phyloP scores from a whole-genome alignment of 2,888 invertebrate genomes.

The Athetis lepigone region DNA sequence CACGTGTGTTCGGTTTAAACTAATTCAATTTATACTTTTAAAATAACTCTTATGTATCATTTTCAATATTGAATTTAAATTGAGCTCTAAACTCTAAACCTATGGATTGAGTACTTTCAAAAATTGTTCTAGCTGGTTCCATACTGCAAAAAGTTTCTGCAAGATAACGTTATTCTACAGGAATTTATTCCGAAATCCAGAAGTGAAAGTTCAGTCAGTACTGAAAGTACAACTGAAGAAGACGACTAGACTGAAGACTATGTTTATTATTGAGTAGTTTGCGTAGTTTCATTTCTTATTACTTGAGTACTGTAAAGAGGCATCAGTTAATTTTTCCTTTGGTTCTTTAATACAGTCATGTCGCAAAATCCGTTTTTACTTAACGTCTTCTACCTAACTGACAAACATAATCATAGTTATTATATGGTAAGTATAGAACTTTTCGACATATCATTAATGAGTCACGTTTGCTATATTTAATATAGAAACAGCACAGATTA shows the following conservation, averaged over 20 bases:
- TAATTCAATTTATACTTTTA: too few relatives aligned
- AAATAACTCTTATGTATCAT: too few relatives aligned
- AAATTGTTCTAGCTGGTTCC: constrained; percentile 75
- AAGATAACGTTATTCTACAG: constrained; percentile 76
- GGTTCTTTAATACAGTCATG: background rate
- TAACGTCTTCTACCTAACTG: background rate
- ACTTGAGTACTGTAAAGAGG: too few relatives aligned
- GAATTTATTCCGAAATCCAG: constrained; percentile 59
- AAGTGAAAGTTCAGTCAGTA: constrained; percentile 16
- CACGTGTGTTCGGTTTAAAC: too few relatives aligned
- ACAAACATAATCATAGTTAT: background rate
- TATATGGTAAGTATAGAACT: too few relatives aligned
- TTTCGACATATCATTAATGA: too few relatives aligned
- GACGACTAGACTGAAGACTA: background rate
- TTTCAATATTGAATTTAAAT: too few relatives aligned
- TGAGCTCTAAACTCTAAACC: too few relatives aligned
- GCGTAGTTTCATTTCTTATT: background rate
- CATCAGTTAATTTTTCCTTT: too few relatives aligned
- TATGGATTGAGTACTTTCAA: background rate
- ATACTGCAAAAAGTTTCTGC: constrained; percentile 79
- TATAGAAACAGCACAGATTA: background rate
- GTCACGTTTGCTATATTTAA: too few relatives aligned
- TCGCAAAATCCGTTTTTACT: background rate
- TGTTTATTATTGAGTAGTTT: background rate
- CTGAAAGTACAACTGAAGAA: background rate